Evolutionary conservation across 2,797 vertebrate species (phyloP).

Genomic region (Eutrigla gurnardus): DNA sequence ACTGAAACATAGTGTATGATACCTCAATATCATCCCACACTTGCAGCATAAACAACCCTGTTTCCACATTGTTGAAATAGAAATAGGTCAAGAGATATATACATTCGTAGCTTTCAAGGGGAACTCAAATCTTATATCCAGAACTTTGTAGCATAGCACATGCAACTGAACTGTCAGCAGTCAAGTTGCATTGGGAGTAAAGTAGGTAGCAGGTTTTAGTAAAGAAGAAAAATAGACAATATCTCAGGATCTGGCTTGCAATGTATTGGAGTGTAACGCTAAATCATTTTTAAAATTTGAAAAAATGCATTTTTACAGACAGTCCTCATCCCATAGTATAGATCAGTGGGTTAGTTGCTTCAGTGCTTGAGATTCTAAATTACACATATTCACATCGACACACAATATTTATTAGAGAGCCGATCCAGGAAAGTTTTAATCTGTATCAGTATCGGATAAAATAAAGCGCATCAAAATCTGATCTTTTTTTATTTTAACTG

Average conservation of each 20-base stretch:
- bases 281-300: not conserved
- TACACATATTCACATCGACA: not conserved
- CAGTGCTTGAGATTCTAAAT: not conserved
- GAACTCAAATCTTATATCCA: no score
- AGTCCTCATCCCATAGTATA: not conserved
- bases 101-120: not conserved
- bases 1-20: not conserved
- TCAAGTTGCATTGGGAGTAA: not conserved
- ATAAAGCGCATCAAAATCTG: not conserved
- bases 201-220: not conserved
- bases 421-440: not conserved
- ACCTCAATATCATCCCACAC: not conserved
- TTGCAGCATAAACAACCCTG: not conserved
- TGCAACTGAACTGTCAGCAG: not conserved
- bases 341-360: not conserved
- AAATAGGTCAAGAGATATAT: not conserved
- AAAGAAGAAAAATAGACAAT: not conserved
- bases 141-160: not conserved
- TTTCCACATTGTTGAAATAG: not conserved
- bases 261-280: not conserved
- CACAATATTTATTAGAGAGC: not conserved
- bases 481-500: no score
- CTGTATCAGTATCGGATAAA: not conserved
- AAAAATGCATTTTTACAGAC: not conserved
- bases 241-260: not conserved